phyloP scores from a whole-genome alignment of 2,888 invertebrate genomes.

The Nymphalis polychloros region DNA sequence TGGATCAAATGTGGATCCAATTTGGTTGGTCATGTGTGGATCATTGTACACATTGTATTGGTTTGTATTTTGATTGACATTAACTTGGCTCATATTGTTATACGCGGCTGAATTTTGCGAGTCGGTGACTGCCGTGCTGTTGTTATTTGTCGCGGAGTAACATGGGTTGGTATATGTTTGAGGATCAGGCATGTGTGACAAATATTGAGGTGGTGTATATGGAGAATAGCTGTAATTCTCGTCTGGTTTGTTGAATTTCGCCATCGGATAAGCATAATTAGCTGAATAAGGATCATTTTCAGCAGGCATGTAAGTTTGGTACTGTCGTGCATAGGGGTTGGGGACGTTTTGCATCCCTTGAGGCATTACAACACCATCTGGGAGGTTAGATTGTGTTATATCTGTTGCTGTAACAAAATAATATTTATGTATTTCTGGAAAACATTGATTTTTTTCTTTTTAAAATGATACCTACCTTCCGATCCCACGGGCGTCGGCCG shows the following conservation, averaged over 20 bases:
- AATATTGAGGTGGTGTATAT: constrained; percentile 66
- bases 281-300: constrained; percentile 57
- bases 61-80: constrained; percentile 41
- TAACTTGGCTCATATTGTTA: constrained; percentile 42
- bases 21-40: constrained; percentile 47
- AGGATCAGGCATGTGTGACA: constrained; percentile 55
- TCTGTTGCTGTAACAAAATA: constrained; percentile 65
- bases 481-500: constrained; percentile 88
- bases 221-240: constrained; percentile 60
- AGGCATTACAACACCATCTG: constrained; percentile 66
- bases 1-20: constrained; percentile 52
- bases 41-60: constrained; percentile 46
- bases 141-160: constrained; percentile 63
- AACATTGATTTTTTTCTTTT: not conserved
- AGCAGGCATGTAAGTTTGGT: constrained; percentile 52
- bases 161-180: constrained; percentile 65
- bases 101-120: constrained; percentile 53
- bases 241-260: constrained; percentile 60
- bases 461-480: constrained; percentile 69
- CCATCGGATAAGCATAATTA: constrained; percentile 55
- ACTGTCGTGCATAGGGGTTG: constrained; percentile 62
- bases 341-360: constrained; percentile 49
- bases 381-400: constrained; percentile 60
- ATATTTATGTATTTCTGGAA: not conserved
- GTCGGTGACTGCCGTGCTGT: constrained; percentile 58